Percentiles rank a stretch among this genome's conserved stretches.
Evolutionary conservation across 2,113 vertebrate genomes (phyloP).

Genomic region (Dolichallabes microphthalmus): DNA sequence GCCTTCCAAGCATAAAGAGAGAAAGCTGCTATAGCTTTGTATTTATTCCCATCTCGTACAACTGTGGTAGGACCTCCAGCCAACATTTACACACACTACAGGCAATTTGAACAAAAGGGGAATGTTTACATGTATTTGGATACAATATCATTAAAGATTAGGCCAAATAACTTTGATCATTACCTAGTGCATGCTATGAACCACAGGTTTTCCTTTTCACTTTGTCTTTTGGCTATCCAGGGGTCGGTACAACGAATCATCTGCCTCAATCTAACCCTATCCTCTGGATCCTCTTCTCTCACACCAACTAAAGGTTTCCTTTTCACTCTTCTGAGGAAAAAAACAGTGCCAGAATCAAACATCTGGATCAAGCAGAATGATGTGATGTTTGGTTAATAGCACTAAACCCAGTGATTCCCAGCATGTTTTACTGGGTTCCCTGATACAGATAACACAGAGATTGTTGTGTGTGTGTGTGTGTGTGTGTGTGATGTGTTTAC

Average conservation of each 20-base stretch:
- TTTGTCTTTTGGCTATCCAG: background rate
- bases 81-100: no score
- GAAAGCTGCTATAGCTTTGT: no score
- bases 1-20: no score
- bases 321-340: background rate
- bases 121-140: no score
- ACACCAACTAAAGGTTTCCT: background rate
- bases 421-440: background rate
- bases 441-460: background rate
- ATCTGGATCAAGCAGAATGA: background rate
- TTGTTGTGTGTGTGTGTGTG: background rate
- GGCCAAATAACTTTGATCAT: no score
- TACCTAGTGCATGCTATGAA: background rate
- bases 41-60: no score
- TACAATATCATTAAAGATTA: no score
- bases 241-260: no score
- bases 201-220: background rate
- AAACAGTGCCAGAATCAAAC: background rate
- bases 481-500: background rate
- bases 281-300: no score
- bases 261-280: no score
- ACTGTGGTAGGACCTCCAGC: no score
- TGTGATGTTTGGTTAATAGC: background rate
- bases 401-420: background rate
- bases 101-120: no score